A percentile compares a stretch with the other conserved stretches of the same genome.
These are phyloP conservation scores for Cataglyphis hispanica DNA, from an alignment of 1,140 invertebrate species.

Conservation along the genomic window DNA sequence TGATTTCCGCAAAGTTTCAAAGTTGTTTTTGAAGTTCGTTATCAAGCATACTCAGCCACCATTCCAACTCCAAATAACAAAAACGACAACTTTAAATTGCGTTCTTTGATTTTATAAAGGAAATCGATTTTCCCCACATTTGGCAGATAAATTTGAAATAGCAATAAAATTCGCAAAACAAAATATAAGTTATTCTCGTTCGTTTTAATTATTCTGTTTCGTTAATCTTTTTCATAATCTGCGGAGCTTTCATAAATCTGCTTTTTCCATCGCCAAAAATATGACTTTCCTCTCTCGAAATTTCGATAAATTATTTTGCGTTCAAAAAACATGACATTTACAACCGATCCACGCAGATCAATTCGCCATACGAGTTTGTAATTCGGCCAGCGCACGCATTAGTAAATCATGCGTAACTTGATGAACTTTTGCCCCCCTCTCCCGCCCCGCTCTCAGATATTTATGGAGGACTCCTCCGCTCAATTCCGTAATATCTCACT, in stretches of 20 bases:
- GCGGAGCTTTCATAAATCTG: too few relatives aligned
- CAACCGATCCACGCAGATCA: background rate
- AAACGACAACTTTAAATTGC: background rate
- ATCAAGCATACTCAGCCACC: background rate
- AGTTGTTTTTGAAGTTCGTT: conserved; percentile 23
- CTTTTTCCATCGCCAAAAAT: background rate
- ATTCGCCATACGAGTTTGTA: background rate
- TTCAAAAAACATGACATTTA: background rate
- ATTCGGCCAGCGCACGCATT: background rate
- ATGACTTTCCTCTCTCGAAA: background rate
- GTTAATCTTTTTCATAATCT: background rate
- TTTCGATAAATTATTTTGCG: background rate
- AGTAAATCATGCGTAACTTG: background rate
- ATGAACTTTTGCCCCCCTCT: conserved; percentile 16
- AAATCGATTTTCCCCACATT: background rate
- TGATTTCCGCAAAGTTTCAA: conserved; percentile 12
- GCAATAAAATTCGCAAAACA: background rate
- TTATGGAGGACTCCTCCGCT: background rate
- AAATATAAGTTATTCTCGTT: background rate
- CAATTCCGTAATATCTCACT: background rate
- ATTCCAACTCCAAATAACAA: conserved; percentile 18
- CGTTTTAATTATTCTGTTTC: too few relatives aligned
- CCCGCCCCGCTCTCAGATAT: background rate
- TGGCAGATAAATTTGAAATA: background rate
- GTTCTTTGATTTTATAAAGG: background rate